These are phyloP conservation scores for Drosophila mettleri DNA, from an alignment of 2,888 invertebrate species.

Conservation along the genomic window DNA sequence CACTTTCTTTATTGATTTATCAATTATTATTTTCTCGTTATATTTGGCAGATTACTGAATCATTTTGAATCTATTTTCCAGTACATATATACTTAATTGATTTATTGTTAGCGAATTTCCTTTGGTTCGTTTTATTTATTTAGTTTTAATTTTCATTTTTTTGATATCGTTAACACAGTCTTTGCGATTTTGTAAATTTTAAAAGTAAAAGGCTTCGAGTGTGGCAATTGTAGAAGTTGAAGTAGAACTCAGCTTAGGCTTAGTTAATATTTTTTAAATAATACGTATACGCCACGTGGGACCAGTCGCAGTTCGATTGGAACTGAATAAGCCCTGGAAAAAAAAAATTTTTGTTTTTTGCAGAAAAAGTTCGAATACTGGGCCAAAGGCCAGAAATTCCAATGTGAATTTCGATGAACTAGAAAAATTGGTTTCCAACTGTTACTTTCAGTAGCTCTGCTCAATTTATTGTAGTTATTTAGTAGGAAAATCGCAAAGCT, in stretches of 20 bases:
- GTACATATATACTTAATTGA: constrained; percentile 35
- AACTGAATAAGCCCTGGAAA: constrained; percentile 56
- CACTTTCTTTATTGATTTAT: constrained; percentile 51
- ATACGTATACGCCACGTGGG: constrained; percentile 73
- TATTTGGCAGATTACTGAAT: constrained; percentile 32
- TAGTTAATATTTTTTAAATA: background rate
- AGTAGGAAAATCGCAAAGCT: constrained; percentile 77
- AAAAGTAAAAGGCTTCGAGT: constrained; percentile 64
- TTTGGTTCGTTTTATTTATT: constrained; percentile 2
- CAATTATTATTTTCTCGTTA: constrained; percentile 22
- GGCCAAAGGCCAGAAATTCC: constrained; percentile 65
- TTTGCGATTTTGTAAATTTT: constrained; percentile 44
- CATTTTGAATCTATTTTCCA: constrained; percentile 18
- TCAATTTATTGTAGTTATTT: constrained; percentile 34
- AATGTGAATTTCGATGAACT: constrained; percentile 56
- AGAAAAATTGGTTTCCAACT: constrained; percentile 37
- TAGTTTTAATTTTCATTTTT: constrained; percentile 17
- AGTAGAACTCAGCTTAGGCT: background rate
- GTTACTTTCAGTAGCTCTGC: constrained; percentile 54
- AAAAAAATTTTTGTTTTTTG: constrained; percentile 1
- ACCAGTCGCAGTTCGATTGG: constrained; percentile 51
- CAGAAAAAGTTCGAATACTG: constrained; percentile 30
- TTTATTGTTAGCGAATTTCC: constrained; percentile 36
- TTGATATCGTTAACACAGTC: constrained; percentile 69
- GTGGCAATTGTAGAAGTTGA: constrained; percentile 43